A percentile compares a stretch with the other conserved stretches of the same genome.
Conservation (phyloP, 2,888 invertebrate genomes). For the Cremastinae sp. region DNA sequence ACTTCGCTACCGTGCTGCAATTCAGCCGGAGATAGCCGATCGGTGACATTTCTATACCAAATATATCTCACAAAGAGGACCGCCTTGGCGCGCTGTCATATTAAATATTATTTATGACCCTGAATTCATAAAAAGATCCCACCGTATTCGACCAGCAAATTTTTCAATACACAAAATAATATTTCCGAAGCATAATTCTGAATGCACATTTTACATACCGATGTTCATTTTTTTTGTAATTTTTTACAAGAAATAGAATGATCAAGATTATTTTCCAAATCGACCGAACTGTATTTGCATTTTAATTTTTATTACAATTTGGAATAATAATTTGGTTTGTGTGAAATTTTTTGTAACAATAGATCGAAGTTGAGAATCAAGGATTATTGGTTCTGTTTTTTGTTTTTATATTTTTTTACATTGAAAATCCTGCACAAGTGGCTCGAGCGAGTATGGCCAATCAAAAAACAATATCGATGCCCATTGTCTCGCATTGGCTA, state of each 20-base stretch:
- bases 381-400: too few relatives aligned
- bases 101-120: slow-evolving; percentile 79
- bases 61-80: slow-evolving; percentile 78
- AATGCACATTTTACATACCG: too few relatives aligned
- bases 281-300: too few relatives aligned
- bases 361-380: too few relatives aligned
- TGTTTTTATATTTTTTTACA: too few relatives aligned
- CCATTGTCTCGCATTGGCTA: slow-evolving; percentile 77
- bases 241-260: too few relatives aligned
- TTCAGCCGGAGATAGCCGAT: slow-evolving; percentile 74
- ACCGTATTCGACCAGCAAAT: slow-evolving; percentile 30
- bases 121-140: slow-evolving; percentile 68
- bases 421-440: slow-evolving; percentile 37
- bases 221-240: too few relatives aligned
- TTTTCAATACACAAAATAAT: background rate
- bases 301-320: too few relatives aligned
- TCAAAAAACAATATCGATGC: slow-evolving; percentile 80
- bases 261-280: too few relatives aligned
- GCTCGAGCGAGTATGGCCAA: slow-evolving; percentile 69
- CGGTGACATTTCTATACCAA: slow-evolving; percentile 80
- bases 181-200: background rate
- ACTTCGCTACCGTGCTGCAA: slow-evolving; percentile 27
- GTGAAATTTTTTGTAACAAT: too few relatives aligned
- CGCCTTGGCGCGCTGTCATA: slow-evolving; percentile 75
- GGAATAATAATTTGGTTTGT: too few relatives aligned